Base-by-base conservation (phyloP, 2,888 invertebrate genomes). In the Tachina grossa region DNA sequence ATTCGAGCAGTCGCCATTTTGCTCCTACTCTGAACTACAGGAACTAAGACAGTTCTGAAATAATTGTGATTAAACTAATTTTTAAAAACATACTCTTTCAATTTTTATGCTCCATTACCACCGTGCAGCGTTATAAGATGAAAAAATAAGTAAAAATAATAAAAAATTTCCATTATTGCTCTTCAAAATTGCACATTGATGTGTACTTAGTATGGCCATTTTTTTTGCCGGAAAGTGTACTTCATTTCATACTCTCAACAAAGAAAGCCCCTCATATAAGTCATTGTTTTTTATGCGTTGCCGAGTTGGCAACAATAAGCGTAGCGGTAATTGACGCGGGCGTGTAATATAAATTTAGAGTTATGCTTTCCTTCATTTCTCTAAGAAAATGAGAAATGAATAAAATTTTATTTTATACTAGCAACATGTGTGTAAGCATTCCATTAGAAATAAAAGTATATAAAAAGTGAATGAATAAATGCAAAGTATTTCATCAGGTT, bases 401-500 rank as follows among this genome's bases (percentile, higher is more conserved):
- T 91, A 90, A 91, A 90, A 90, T 91, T 91, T 90, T 91, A 91
- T 91, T 91, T 90, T 89, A 89, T 90, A 89, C 88, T 88, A 88
- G 90, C 90, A 91, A 91, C 90, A 90, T 90, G 91, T 90, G 91
- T 90, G 89, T 89, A 90, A 88, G 89, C 88, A 89, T 88, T 89
- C 89, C 88, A 86, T 11, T 45, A 55, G 47, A 51, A 31, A 59
- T 19, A 41, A 13, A 74, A 61, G 69, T 6, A 16, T 83, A 55
- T 14, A 71, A 47, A 41, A 22, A 43, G 57, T 43, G 55, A 47
- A 55, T 71, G 53, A 79, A 39, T 66, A 66, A 69, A 76, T 76
- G 78, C 57, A 61, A 69, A 81, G 65, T 53, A 82, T 85, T 85
- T 83, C 79, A 66, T 85, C 76, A 83, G 71, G 45, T 57, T 63